Conservation (phyloP, 2,888 invertebrate species). For the Xestoiulus laeticollis region DNA sequence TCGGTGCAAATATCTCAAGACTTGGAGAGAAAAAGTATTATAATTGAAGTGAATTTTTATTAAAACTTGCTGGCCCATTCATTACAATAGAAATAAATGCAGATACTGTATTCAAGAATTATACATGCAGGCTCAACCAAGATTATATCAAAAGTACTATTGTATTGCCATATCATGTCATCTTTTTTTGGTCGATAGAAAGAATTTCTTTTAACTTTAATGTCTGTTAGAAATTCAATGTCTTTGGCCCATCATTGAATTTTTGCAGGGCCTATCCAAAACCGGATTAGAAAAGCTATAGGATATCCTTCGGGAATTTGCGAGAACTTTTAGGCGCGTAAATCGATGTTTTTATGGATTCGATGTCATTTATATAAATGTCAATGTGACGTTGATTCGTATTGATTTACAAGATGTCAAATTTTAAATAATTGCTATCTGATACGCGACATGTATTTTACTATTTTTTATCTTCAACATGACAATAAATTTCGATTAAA, state of each 20-base stretch:
- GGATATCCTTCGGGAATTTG: neutral
- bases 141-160: too few species aligned
- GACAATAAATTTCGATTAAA: conserved; percentile 37
- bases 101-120: too few species aligned
- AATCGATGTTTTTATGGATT: neutral
- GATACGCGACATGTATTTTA: conserved; percentile 23
- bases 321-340: neutral
- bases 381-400: conserved; percentile 5
- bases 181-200: too few species aligned
- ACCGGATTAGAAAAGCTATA: neutral
- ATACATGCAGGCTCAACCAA: too few species aligned
- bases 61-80: too few species aligned
- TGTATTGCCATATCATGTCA: too few species aligned
- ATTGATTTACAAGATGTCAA: neutral
- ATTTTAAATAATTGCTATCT: conserved; percentile 37
- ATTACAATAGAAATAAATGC: too few species aligned
- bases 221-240: neutral
- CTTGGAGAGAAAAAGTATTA: too few species aligned
- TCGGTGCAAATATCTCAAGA: too few species aligned
- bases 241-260: neutral
- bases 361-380: conserved; percentile 16
- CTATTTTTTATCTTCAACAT: conserved; percentile 3
- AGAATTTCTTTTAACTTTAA: neutral
- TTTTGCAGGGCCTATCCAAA: neutral
- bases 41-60: too few species aligned